These are phyloP conservation scores for Gobius niger DNA, from an alignment of 2,113 vertebrate species.

Conservation along the genomic window DNA sequence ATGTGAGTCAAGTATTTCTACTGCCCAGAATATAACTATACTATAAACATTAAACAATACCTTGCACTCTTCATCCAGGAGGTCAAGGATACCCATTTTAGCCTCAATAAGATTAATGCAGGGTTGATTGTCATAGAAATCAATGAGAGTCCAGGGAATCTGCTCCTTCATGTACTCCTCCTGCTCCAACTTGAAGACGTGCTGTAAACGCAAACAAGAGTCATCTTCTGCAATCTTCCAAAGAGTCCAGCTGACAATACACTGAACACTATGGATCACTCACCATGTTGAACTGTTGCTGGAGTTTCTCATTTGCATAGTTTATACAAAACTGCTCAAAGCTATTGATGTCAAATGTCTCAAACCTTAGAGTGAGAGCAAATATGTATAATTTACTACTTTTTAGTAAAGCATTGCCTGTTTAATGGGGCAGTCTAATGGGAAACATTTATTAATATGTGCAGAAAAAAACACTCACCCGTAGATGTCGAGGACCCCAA, in stretches of 20 bases:
- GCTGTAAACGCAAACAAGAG: constrained; percentile 70
- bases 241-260: not conserved
- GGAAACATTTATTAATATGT: not conserved
- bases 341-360: constrained; percentile 99
- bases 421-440: not conserved
- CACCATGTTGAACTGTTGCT: constrained; percentile 99
- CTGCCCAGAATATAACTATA: not conserved
- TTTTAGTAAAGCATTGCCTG: not conserved
- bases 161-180: constrained; percentile 99
- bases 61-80: constrained; percentile 96
- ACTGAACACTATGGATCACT: constrained; percentile 46
- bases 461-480: constrained; percentile 74
- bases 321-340: constrained; percentile 99
- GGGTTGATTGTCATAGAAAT: constrained; percentile 99
- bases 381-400: not conserved
- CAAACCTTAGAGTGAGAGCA: constrained; percentile 82
- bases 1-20: not conserved
- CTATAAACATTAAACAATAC: constrained; percentile 53
- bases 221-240: not conserved
- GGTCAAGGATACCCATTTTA: constrained; percentile 94
- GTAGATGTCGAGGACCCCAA: constrained; percentile 97
- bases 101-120: constrained; percentile 99
- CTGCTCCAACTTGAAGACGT: constrained; percentile 98
- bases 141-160: constrained; percentile 98
- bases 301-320: constrained; percentile 98